Evolutionary conservation across 2,797 vertebrate species (phyloP).

Genomic region (Gastrophryne carolinensis): DNA sequence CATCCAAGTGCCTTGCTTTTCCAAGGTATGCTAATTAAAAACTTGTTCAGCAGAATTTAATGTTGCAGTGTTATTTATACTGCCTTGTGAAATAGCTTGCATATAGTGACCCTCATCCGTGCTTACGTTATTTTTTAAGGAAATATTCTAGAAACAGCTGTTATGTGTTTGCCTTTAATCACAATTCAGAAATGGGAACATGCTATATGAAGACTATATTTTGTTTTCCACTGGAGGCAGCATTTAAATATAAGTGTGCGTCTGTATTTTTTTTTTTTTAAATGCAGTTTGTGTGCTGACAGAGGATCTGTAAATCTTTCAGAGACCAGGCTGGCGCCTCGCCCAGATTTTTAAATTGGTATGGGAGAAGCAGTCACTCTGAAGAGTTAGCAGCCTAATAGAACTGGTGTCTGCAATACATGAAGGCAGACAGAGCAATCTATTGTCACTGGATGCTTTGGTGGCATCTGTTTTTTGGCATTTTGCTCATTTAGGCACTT

Average conservation of each 20-base stretch:
- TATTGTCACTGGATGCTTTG: conserved; percentile 44
- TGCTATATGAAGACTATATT: neutral
- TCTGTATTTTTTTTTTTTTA: conserved; percentile 6
- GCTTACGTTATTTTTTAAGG: neutral
- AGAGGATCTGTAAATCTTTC: conserved; percentile 48
- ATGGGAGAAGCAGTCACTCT: conserved; percentile 45
- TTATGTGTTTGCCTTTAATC: conserved; percentile 6
- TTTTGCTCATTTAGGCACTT: conserved; percentile 40
- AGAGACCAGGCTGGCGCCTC: conserved; percentile 38
- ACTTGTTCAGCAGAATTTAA: conserved; percentile 50
- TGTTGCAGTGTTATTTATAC: conserved; percentile 52
- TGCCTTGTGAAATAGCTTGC: conserved; percentile 27
- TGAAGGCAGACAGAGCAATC: conserved; percentile 43
- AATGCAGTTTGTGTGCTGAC: conserved; percentile 27
- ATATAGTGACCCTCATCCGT: conserved; percentile 19
- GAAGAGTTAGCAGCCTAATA: conserved; percentile 49
- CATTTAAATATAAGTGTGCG: conserved; percentile 16
- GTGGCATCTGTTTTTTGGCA: conserved; percentile 38
- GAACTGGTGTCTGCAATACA: conserved; percentile 42
- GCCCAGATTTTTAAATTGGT: conserved; percentile 51
- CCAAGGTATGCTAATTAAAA: conserved; percentile 52
- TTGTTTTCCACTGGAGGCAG: conserved; percentile 17
- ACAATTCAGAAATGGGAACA: neutral
- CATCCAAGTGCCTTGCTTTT: conserved; percentile 49
- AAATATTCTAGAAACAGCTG: conserved; percentile 24